Conservation (phyloP, 2,113 vertebrate genomes). For the Chaetura pelagica region DNA sequence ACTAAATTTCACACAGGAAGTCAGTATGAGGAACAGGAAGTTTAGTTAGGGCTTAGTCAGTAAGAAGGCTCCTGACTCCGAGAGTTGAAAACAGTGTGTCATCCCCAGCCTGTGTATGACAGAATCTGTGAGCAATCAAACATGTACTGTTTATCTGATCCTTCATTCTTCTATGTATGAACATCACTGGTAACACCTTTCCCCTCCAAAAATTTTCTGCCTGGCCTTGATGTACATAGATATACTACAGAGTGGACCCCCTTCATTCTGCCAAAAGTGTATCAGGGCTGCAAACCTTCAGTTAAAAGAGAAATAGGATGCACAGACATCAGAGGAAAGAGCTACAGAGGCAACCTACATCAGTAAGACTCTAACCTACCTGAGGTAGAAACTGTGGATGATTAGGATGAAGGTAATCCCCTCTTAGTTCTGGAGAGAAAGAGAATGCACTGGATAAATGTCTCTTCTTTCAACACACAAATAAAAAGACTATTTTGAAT, state of each 20-base stretch:
- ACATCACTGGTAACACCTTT: neutral
- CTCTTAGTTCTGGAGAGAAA: neutral
- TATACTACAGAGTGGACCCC: neutral
- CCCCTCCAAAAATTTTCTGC: neutral
- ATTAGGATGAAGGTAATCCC: neutral
- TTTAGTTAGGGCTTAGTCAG: constrained; percentile 38
- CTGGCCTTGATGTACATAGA: neutral
- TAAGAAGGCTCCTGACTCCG: neutral
- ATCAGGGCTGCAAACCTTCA: neutral
- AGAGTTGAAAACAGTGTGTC: constrained; percentile 32
- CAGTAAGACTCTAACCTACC: neutral
- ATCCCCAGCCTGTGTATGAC: neutral
- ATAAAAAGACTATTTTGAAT: neutral
- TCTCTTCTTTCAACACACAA: neutral
- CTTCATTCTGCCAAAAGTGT: neutral
- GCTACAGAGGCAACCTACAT: neutral
- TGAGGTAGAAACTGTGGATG: neutral
- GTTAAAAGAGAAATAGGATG: neutral
- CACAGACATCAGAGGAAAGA: neutral
- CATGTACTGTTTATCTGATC: constrained; percentile 21
- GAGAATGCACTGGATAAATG: neutral
- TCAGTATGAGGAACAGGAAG: constrained; percentile 1
- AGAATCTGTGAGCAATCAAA: neutral
- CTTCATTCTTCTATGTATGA: neutral
- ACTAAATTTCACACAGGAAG: constrained; percentile 1